phyloP scores from a whole-genome alignment of 2,113 vertebrate species.

The Tretioscincus oriximinensis region DNA sequence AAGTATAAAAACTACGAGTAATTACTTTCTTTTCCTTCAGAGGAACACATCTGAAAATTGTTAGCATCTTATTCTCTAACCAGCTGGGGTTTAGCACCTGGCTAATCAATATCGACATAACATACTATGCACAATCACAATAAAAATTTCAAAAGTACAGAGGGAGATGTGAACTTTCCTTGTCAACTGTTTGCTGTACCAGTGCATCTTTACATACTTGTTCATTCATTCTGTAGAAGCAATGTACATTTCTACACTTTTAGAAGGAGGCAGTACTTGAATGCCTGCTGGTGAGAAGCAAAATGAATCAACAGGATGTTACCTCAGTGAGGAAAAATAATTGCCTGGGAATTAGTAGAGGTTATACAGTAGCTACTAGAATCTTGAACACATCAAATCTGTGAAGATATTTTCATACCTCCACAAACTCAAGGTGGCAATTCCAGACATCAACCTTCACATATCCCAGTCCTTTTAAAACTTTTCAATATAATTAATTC shows the following conservation, averaged over 20 bases:
- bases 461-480: neutral
- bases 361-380: constrained; percentile 53
- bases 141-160: neutral
- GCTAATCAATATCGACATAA: neutral
- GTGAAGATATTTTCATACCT: constrained; percentile 46
- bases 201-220: neutral
- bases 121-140: neutral
- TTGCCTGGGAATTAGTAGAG: constrained; percentile 49
- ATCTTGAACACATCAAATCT: constrained; percentile 31
- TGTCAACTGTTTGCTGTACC: constrained; percentile 19
- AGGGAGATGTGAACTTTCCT: neutral
- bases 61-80: neutral
- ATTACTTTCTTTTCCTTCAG: neutral
- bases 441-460: neutral
- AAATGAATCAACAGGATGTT: constrained; percentile 54
- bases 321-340: constrained; percentile 58
- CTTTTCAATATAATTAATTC: neutral
- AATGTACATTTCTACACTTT: constrained; percentile 30
- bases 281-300: constrained; percentile 44
- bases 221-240: neutral
- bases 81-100: neutral
- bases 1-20: neutral
- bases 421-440: neutral
- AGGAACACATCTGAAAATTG: neutral
- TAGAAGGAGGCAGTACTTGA: constrained; percentile 38